Percentiles rank a stretch among this genome's conserved stretches.
These are phyloP conservation scores for Aleiodes alternator DNA, from an alignment of 2,888 invertebrate species.

Conservation along the genomic window DNA sequence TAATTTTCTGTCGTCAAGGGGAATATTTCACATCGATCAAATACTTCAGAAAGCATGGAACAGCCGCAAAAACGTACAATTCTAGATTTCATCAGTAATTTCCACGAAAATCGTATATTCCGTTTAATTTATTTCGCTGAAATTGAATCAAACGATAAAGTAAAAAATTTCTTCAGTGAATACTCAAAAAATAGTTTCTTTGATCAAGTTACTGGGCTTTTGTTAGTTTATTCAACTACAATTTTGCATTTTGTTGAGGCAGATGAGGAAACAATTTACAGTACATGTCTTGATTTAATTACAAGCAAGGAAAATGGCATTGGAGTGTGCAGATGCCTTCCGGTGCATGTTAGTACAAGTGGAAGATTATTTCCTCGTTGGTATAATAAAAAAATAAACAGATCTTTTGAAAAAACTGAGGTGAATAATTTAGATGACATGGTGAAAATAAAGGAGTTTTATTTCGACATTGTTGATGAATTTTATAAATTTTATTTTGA, in stretches of 20 bases:
- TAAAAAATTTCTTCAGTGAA: slow-evolving; percentile 44
- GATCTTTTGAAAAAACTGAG: not conserved
- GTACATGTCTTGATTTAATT: slow-evolving; percentile 46
- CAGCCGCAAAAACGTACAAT: slow-evolving; percentile 47
- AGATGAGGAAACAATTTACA: slow-evolving; percentile 53
- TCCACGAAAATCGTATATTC: not conserved
- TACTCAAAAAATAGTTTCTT: slow-evolving; percentile 48
- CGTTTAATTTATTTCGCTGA: slow-evolving; percentile 52
- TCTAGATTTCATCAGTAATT: slow-evolving; percentile 47
- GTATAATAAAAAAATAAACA: slow-evolving; percentile 46
- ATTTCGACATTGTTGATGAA: slow-evolving; percentile 39
- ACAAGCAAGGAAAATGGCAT: slow-evolving; percentile 40
- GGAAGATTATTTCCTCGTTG: slow-evolving; percentile 56
- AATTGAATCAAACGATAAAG: slow-evolving; percentile 41
- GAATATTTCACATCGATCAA: not conserved
- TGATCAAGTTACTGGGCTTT: slow-evolving; percentile 52
- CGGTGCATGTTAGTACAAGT: slow-evolving; percentile 48
- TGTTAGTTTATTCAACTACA: slow-evolving; percentile 51
- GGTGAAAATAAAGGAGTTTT: slow-evolving; percentile 42
- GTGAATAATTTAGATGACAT: slow-evolving; percentile 38
- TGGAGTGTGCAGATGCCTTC: slow-evolving; percentile 50
- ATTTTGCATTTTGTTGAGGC: slow-evolving; percentile 54
- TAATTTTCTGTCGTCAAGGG: not conserved
- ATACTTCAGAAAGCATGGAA: slow-evolving; percentile 46
- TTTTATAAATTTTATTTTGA: slow-evolving; percentile 52